Evolutionary conservation across 2,888 invertebrate genomes (phyloP), one percentile per base, ranked within the genome.

Genomic region (Drosophila robusta): DNA sequence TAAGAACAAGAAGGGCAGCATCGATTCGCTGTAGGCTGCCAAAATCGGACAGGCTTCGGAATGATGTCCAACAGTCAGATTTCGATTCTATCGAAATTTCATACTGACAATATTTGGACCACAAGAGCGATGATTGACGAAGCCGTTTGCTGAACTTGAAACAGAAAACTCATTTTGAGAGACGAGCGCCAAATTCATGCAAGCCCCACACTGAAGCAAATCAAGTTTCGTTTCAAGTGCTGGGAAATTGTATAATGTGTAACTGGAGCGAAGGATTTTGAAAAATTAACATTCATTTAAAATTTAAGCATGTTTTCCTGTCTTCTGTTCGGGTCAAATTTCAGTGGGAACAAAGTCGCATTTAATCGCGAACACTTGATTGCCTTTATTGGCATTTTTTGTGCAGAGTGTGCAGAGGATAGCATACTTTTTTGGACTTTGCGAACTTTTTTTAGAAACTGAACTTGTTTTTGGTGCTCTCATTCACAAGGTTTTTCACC

Each of bases 1-100:
- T 41, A 71, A 38, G 24, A 56, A 39, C 36, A 78, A 74, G 34
- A 82, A 70, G 55, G 16, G 47, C 34, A 78, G 64, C 55, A 24
- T 38, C 7, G 64, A 63, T 12, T 66, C 75, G 29, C 49, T 75
- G 0, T 80, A 80, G 44, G 46, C 0, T 6, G 14, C 18, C 22
- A n/a, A 8, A 4, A 9, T 8, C 18, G 12, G 39, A 5, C 8
- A 16, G 16, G 5, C 9, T 32, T 11, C 11, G 8, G 3, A 11
- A 9, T 8, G 18, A 32, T 14, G 52, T 55, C 54, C 41, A 54
- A 46, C 7, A 5, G 16, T 61, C 56, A 54, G 71, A 57, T 39
- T 46, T 72, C 68, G 49, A 42, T 12, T 0, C 44, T 24, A n/a
- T 34, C 38, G 45, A 54, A 42, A 22, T 54, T 41, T 29, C 14